A percentile compares a stretch with the other conserved stretches of the same genome.
Conservation (phyloP, 2,113 vertebrate genomes). For the Cochlearius cochlearius region DNA sequence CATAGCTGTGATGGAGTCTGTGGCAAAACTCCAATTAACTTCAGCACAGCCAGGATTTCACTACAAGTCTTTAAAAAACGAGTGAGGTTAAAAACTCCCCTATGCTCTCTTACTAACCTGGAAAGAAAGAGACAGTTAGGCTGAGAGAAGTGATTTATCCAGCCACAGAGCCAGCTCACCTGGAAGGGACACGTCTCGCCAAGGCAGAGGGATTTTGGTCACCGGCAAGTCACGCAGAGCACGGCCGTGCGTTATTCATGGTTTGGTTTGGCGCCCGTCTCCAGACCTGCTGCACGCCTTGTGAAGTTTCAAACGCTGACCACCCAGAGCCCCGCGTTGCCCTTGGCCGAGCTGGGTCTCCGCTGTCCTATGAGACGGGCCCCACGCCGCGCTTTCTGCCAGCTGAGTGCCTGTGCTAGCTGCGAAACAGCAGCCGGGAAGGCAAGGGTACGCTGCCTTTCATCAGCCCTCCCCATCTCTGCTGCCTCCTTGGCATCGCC, state of each 20-base stretch:
- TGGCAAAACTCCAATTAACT: constrained; percentile 21
- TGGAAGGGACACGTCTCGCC: background rate
- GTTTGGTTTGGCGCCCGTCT: background rate
- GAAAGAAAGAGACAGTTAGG: background rate
- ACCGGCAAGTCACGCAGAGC: background rate
- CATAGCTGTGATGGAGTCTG: background rate
- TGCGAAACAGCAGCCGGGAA: background rate
- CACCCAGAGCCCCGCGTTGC: background rate
- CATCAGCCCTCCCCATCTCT: background rate
- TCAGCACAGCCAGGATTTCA: background rate
- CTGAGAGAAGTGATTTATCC: background rate
- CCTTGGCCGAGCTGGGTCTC: no score
- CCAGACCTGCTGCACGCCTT: background rate
- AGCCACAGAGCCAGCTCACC: background rate
- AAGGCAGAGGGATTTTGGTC: background rate
- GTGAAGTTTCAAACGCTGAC: background rate
- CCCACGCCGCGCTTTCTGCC: background rate
- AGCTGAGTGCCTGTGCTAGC: accelerated
- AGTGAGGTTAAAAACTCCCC: background rate
- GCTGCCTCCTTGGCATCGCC: background rate
- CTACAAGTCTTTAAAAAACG: background rate
- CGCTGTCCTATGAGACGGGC: accelerated
- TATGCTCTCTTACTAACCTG: background rate
- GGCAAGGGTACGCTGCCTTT: background rate
- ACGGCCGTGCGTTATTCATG: accelerated